A percentile compares a stretch with the other conserved stretches of the same genome.
phyloP scores from a whole-genome alignment of 2,113 vertebrate species.

The Nesogale talazaci region DNA sequence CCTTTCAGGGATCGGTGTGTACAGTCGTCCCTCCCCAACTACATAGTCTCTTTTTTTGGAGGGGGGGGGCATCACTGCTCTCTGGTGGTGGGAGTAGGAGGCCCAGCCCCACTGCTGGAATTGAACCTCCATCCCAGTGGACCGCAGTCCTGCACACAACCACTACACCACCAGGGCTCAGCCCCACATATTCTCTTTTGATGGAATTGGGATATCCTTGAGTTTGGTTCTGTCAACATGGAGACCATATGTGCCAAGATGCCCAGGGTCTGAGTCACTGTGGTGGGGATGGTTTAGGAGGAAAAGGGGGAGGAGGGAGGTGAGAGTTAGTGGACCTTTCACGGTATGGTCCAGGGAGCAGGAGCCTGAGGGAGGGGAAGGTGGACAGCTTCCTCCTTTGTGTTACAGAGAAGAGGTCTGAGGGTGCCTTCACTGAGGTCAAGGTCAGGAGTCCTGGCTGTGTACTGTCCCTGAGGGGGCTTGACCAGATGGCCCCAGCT shows the following conservation, averaged over 20 bases:
- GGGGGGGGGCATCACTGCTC: no score
- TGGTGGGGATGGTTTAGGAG: slow-evolving; percentile 63
- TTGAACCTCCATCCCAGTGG: no score
- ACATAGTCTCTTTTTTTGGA: slow-evolving; percentile 70
- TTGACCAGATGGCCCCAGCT: no score
- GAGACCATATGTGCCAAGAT: slow-evolving; percentile 60
- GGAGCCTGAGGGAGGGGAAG: background rate
- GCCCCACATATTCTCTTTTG: slow-evolving; percentile 67
- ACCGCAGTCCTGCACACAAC: no score
- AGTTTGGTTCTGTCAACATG: slow-evolving; percentile 65
- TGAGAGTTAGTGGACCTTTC: background rate
- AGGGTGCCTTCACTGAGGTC: background rate
- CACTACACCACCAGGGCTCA: no score
- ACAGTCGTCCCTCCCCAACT: slow-evolving; percentile 39
- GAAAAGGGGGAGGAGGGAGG: slow-evolving; percentile 41
- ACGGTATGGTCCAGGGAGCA: background rate
- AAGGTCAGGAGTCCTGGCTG: background rate
- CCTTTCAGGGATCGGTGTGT: slow-evolving; percentile 24
- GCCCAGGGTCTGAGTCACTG: slow-evolving; percentile 59
- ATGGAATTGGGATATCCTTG: slow-evolving; percentile 69
- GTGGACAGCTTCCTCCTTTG: background rate
- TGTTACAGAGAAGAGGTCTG: background rate
- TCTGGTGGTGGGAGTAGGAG: no score
- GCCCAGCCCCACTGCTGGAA: no score
- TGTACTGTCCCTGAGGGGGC: background rate